Base-by-base conservation (phyloP, 2,797 vertebrate species). In the Dryobates pubescens region DNA sequence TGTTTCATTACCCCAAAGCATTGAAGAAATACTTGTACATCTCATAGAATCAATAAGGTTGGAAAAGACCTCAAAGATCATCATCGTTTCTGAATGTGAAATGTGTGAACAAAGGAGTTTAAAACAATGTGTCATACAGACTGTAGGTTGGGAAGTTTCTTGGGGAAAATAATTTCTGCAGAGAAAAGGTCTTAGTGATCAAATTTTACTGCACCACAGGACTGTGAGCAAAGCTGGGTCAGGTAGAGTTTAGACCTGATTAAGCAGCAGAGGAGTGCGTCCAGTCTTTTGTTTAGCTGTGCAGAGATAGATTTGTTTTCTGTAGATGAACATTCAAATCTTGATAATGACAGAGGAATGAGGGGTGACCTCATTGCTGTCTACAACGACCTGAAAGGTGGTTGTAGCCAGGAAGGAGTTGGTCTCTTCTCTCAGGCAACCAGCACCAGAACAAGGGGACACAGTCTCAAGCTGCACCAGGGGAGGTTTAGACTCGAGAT, bases 141-240 rank as follows among this genome's bases (percentile, higher is more conserved):
- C 34, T 82, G 18, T n/a, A 68, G 47, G 72, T 62, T 45, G 51
- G 36, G 43, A 71, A 43, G 26, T 62, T 83, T 58, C 41, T n/a
- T 15, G 43, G 32, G 47, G 36, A 41, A 83, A 96, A 92, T 96
- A 97, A 95, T 96, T 96, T 93, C 97, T 97, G 97, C 97, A 98
- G 95, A 98, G 95, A 96, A 92, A 94, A 97, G 96, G 97, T 97
- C 97, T 96, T 97, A 97, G 98, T 97, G 96, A 98, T 97, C 97
- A 98, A 98, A 98, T 95, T 97, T 71, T 22, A 27, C 23, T 69
- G 57, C 89, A 17, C 32, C 54, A 43, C 4, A 4, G 41, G 59
- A 41, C 14, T 53, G 12, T 80, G 23, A 62, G 54, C 80, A 57
- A 51, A 84, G 20, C 59, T 63, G 43, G 64, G 57, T 67, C 32